A percentile compares a stretch with the other conserved stretches of the same genome.
These are phyloP conservation scores for Dendroctonus ponderosae DNA, from an alignment of 1,140 invertebrate genomes.

Conservation along the genomic window DNA sequence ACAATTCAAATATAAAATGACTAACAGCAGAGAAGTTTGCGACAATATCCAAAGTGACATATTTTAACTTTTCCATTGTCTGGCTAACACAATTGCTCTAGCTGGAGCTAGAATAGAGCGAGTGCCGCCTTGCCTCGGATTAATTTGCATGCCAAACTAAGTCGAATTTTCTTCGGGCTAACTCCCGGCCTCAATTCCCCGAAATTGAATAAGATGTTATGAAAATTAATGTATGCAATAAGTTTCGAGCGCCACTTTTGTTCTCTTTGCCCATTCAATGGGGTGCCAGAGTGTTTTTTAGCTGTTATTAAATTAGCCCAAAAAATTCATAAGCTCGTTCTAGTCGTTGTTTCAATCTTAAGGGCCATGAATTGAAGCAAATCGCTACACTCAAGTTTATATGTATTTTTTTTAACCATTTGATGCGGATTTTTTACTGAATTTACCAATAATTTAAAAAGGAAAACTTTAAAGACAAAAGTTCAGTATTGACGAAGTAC, in stretches of 20 bases:
- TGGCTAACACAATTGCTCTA: conserved; percentile 9
- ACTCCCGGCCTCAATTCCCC: background rate
- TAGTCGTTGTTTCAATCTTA: too few relatives aligned
- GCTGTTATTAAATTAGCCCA: too few relatives aligned
- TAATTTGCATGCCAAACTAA: conserved; percentile 21
- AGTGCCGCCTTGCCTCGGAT: background rate
- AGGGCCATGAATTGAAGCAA: too few relatives aligned
- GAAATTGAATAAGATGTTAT: conserved; percentile 1
- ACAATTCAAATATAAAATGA: conserved; percentile 1
- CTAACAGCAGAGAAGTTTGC: conserved; percentile 7
- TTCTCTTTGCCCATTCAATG: too few relatives aligned
- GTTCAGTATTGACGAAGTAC: too few relatives aligned
- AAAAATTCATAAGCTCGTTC: too few relatives aligned
- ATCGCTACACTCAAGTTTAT: too few relatives aligned
- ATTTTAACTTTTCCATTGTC: conserved; percentile 8
- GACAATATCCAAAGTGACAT: background rate
- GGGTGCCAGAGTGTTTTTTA: too few relatives aligned
- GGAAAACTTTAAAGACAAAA: too few relatives aligned
- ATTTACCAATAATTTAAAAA: too few relatives aligned
- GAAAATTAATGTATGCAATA: conserved; percentile 3
- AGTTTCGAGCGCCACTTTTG: background rate
- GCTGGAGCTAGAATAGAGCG: background rate
- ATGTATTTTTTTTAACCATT: too few relatives aligned
- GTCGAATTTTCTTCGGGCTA: background rate
- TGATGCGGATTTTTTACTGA: too few relatives aligned